Conservation (phyloP, 2,888 invertebrate genomes). For the Campopleginae sp. region DNA sequence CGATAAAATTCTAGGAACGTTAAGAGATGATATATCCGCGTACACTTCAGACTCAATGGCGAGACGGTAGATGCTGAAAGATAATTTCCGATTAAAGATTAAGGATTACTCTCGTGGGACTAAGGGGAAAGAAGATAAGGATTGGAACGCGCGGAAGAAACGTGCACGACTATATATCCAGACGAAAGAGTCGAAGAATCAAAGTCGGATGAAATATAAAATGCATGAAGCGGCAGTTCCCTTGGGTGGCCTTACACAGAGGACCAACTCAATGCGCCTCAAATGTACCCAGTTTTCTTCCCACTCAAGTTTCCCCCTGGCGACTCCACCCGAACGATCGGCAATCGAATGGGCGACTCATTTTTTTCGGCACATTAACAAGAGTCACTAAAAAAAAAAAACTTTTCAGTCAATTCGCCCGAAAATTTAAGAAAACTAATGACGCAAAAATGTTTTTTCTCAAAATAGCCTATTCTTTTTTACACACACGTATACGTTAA, state of each 20-base stretch:
- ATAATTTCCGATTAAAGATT: conserved; percentile 83
- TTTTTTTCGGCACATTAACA: conserved; percentile 7
- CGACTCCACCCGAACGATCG: conserved; percentile 16
- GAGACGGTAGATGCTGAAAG: conserved; percentile 78
- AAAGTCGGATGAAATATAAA: conserved; percentile 83
- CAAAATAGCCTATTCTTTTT: neutral
- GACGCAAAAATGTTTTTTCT: neutral
- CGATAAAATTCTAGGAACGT: conserved; percentile 46
- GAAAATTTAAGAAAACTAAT: neutral
- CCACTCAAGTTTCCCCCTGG: conserved; percentile 28
- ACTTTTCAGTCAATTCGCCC: neutral
- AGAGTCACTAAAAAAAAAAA: conserved; percentile 3
- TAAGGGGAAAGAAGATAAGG: conserved; percentile 58
- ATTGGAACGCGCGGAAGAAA: conserved; percentile 17
- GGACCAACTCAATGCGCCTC: conserved; percentile 4
- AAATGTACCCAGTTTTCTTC: conserved; percentile 20
- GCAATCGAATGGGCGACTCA: neutral
- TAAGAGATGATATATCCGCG: conserved; percentile 44
- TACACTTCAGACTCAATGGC: conserved; percentile 68
- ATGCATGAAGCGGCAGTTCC: conserved; percentile 83
- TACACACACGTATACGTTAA: neutral
- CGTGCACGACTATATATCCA: neutral
- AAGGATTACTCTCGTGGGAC: conserved; percentile 78
- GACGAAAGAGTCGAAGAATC: conserved; percentile 78
- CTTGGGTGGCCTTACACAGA: conserved; percentile 62